A percentile compares a stretch with the other conserved stretches of the same genome.
These are phyloP conservation scores for Sminthopsis crassicaudata DNA, from an alignment of 2,113 vertebrate species.

Conservation along the genomic window DNA sequence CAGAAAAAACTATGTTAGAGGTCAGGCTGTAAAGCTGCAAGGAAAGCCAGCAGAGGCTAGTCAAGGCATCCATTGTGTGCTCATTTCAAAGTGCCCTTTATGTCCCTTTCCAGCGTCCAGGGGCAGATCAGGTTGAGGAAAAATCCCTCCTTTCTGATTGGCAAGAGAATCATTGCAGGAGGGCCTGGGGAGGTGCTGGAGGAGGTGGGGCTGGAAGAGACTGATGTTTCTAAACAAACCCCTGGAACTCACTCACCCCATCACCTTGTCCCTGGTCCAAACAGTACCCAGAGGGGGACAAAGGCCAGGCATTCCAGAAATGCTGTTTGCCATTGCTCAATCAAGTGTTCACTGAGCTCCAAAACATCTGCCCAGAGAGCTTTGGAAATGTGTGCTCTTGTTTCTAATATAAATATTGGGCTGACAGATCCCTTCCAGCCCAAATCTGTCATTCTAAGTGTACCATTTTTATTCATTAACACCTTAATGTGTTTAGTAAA, in stretches of 20 bases:
- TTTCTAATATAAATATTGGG: background rate
- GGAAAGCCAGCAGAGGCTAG: background rate
- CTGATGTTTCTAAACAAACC: background rate
- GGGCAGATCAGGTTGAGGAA: background rate
- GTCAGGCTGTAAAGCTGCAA: background rate
- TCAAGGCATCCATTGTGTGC: background rate
- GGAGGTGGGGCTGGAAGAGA: background rate
- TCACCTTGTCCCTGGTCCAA: background rate
- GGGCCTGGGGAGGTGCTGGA: background rate
- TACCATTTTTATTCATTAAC: background rate
- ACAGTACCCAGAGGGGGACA: background rate
- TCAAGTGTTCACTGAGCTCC: background rate
- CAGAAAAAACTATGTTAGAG: background rate
- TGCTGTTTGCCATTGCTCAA: background rate
- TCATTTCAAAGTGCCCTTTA: background rate
- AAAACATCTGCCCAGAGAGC: background rate
- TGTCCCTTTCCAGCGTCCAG: background rate
- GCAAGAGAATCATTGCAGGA: background rate
- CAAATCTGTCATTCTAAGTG: background rate
- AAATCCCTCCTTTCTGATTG: background rate
- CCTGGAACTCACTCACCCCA: background rate
- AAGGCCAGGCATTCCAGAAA: constrained; percentile 1
- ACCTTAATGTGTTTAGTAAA: background rate
- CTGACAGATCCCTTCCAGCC: background rate
- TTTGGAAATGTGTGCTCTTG: background rate